A percentile compares a stretch with the other conserved stretches of the same genome.
Evolutionary conservation across 2,113 vertebrate species (phyloP).

Genomic region (Megalops atlanticus): DNA sequence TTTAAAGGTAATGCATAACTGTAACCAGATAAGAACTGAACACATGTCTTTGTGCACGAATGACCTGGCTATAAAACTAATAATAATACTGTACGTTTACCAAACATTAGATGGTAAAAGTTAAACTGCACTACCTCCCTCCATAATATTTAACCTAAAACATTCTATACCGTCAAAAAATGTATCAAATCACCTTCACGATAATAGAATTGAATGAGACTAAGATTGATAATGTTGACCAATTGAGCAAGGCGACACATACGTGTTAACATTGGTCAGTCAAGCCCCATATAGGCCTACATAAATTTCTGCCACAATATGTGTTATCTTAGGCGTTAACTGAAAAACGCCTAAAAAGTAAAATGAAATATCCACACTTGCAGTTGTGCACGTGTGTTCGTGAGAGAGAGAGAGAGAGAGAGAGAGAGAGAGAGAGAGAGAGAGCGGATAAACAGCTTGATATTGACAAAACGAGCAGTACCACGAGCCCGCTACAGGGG

Average conservation of each 20-base stretch:
- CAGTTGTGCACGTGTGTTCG: not conserved
- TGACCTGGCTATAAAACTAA: not conserved
- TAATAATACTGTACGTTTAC: not conserved
- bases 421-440: not conserved
- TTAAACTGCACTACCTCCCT: not conserved
- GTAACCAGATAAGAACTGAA: not conserved
- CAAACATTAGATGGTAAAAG: not conserved
- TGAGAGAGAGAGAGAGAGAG: not conserved
- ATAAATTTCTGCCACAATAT: not conserved
- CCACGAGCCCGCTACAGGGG: not conserved
- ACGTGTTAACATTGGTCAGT: not conserved
- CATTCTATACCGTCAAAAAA: not conserved
- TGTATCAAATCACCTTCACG: not conserved
- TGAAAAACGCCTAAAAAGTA: not conserved
- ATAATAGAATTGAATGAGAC: too few species aligned
- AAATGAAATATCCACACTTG: not conserved
- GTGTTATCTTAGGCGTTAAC: not conserved
- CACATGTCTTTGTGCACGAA: not conserved
- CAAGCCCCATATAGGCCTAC: not conserved
- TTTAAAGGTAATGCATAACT: not conserved
- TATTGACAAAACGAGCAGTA: not conserved
- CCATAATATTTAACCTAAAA: not conserved
- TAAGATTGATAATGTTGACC: not conserved
- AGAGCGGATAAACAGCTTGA: not conserved
- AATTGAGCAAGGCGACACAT: not conserved